Evolutionary conservation across 2,888 invertebrate species (phyloP), one percentile per base, ranked within the genome.

Genomic region (Euphydryas editha): DNA sequence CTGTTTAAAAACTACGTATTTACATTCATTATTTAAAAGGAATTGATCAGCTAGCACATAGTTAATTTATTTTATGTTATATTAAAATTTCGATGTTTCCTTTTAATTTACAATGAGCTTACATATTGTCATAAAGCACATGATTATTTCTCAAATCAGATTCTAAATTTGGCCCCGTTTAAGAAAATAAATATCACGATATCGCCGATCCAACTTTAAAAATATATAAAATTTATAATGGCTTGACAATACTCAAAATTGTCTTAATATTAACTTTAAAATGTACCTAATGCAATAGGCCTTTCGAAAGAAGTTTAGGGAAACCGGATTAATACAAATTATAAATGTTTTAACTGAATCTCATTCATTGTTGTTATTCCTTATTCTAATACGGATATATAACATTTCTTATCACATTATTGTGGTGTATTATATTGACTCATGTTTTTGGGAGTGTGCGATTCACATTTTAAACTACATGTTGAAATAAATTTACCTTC

Each of bases 391-490:
- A 69, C 67, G 70, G 66, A 65, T 69, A 70, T 68, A 70, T 70
- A 64, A 64, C 58, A 69, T 64, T 7, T 62, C 49, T 65, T 71
- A 72, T 72, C 72, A 73, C 72, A 73, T 65, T 61, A 70, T 69
- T 67, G 68, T 68, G 68, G 70, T 70, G 85, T 81, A 83, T 81
- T 80, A 74, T 78, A 88, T 88, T 88, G 89, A 91, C 89, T 89
- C 84, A 78, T 82, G 74, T 82, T 72, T 85, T 84, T 83, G 89
- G 87, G 90, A 90, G 89, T 83, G 85, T 80, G 84, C 83, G 76
- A 81, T 82, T 79, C 76, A 73, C 75, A 79, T 82, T 81, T 78
- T 76, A 78, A 78, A 76, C 76, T 79, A 80, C 62, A 75, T 78
- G 75, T 73, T 78, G 81, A 82, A 81, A 79, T 72, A 81, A 79